These are phyloP conservation scores for Gasterosteus nipponicus DNA, from an alignment of 2,113 vertebrate species.

Conservation along the genomic window DNA sequence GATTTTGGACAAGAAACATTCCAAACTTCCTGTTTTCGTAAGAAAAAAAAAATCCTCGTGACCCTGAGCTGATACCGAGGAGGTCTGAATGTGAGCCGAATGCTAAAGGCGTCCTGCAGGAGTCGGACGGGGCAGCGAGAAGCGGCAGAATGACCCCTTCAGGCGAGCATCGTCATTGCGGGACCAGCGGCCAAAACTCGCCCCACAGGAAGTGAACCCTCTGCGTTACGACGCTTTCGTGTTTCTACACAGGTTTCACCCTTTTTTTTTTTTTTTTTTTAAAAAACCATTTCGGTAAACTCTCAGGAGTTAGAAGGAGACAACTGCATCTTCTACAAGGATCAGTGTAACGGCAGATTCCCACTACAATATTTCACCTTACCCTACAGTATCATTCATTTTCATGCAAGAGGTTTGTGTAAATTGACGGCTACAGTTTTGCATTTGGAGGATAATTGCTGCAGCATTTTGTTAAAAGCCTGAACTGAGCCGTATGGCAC, in stretches of 20 bases:
- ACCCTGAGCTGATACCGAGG: slow-evolving; percentile 9
- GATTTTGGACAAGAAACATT: slow-evolving; percentile 38
- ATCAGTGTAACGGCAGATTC: neutral
- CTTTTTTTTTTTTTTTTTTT: too few relatives aligned
- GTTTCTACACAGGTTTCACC: neutral
- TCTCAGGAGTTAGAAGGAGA: neutral
- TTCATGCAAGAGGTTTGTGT: slow-evolving; percentile 6
- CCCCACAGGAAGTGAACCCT: slow-evolving; percentile 49
- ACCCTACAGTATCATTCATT: neutral
- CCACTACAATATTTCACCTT: slow-evolving; percentile 4
- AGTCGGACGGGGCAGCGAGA: slow-evolving; percentile 26
- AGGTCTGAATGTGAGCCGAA: slow-evolving; percentile 30
- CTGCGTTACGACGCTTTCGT: slow-evolving; percentile 15
- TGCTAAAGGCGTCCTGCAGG: slow-evolving; percentile 29
- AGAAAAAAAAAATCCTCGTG: slow-evolving; percentile 15
- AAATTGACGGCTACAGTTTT: slow-evolving; percentile 33
- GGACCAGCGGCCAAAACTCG: slow-evolving; percentile 23
- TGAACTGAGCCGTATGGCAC: slow-evolving; percentile 37
- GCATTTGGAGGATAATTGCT: slow-evolving; percentile 55
- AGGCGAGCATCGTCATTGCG: slow-evolving; percentile 48
- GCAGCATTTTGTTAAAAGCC: slow-evolving; percentile 58
- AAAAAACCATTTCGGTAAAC: too few relatives aligned
- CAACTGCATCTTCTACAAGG: neutral
- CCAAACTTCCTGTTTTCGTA: slow-evolving; percentile 61
- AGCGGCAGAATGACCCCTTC: slow-evolving; percentile 38